Percentiles rank a stretch among this genome's conserved stretches.
Conservation (phyloP, 2,797 vertebrate genomes). For the Trematomus bernacchii region DNA sequence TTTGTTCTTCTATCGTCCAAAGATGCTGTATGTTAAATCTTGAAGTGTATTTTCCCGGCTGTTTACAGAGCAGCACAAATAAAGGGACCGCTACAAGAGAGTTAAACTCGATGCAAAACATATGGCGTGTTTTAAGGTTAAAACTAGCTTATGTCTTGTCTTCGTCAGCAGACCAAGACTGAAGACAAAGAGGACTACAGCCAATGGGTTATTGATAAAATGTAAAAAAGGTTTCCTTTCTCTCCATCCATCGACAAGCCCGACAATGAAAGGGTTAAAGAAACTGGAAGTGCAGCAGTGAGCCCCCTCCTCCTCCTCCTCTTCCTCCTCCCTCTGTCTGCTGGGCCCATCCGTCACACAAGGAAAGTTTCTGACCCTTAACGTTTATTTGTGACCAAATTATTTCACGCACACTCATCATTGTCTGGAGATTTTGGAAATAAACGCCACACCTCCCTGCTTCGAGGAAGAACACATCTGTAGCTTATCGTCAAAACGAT, state of each 20-base stretch:
- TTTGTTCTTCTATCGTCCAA: not conserved
- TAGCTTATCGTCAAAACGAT: constrained; percentile 14
- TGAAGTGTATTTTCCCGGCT: not conserved
- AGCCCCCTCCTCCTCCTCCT: constrained; percentile 42
- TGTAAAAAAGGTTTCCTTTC: not conserved
- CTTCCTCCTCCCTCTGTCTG: not conserved
- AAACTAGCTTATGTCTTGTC: too few species aligned
- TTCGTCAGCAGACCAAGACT: not conserved
- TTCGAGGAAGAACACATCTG: not conserved
- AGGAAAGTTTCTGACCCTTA: constrained; percentile 33
- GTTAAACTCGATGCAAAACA: not conserved
- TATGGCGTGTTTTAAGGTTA: not conserved
- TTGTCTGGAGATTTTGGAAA: not conserved
- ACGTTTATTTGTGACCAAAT: not conserved
- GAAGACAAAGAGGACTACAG: rapidly evolving
- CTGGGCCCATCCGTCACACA: constrained; percentile 42
- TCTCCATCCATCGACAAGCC: too few species aligned
- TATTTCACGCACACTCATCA: not conserved
- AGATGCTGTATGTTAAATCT: not conserved
- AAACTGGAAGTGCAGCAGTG: constrained; percentile 39
- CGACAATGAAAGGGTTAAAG: constrained; percentile 66
- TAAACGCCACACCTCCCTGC: not conserved
- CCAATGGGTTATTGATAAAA: not conserved
- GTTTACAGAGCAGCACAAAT: not conserved
- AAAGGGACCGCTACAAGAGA: not conserved